phyloP scores from a whole-genome alignment of 2,113 vertebrate genomes.

The Tupaia chinensis region DNA sequence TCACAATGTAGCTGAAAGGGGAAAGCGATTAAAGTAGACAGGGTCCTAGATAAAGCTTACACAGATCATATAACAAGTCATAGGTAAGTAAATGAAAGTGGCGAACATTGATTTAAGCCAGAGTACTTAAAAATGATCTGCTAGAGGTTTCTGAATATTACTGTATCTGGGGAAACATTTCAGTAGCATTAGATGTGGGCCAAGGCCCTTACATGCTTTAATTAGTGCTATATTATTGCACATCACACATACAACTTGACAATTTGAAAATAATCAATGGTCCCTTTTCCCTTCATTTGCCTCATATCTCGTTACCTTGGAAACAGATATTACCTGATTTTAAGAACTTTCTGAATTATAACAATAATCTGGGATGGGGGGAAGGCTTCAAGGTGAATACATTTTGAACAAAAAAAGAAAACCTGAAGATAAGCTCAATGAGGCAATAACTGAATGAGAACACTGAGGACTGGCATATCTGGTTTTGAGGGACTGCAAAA shows the following conservation, averaged over 20 bases:
- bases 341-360: conserved; percentile 44
- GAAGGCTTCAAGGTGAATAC: conserved; percentile 1
- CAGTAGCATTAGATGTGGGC: neutral
- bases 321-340: conserved; percentile 33
- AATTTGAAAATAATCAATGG: conserved; percentile 54
- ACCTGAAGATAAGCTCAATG: neutral
- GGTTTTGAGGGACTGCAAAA: neutral
- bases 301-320: conserved; percentile 46
- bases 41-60: neutral
- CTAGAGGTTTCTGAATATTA: neutral
- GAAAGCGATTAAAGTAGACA: neutral
- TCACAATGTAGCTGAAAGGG: neutral
- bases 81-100: neutral
- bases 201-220: conserved; percentile 27
- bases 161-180: neutral
- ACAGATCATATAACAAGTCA: neutral
- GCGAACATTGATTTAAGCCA: conserved; percentile 45
- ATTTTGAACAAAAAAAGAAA: neutral
- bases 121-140: conserved; percentile 5
- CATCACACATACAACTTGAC: neutral
- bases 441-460: neutral
- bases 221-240: neutral
- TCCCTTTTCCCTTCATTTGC: neutral
- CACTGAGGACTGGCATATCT: neutral
- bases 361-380: neutral